These are phyloP conservation scores for Steinernema carpocapsae DNA, from an alignment of 2,888 invertebrate genomes.

Conservation along the genomic window DNA sequence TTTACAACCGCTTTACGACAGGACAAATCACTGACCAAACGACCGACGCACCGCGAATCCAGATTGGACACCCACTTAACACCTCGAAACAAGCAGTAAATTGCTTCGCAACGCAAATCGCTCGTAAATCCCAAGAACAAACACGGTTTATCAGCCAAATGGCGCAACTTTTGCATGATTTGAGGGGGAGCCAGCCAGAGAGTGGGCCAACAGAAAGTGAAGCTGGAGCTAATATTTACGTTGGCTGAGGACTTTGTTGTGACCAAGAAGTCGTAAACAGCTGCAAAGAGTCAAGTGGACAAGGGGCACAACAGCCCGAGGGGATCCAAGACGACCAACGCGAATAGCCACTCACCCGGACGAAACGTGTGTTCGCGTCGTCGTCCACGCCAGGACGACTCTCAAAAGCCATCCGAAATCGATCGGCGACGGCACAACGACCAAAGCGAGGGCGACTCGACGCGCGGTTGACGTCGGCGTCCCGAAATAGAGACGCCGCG, in stretches of 20 bases:
- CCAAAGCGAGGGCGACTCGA: no score
- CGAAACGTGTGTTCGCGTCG: background rate
- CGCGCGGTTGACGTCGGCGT: background rate
- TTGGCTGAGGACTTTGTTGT: no score
- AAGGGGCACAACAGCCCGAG: constrained; percentile 1
- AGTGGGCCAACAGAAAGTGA: no score
- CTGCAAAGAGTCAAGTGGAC: background rate
- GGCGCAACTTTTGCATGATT: no score
- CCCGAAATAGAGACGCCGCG: constrained; percentile 12
- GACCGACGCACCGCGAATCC: background rate
- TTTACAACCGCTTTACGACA: constrained; percentile 6
- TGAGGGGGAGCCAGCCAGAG: no score
- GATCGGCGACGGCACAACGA: constrained; percentile 9
- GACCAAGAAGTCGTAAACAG: background rate
- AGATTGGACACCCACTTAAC: constrained; percentile 11
- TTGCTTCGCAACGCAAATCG: constrained; percentile 21
- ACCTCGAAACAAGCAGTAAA: constrained; percentile 24
- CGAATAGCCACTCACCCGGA: background rate
- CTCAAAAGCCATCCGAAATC: constrained; percentile 25
- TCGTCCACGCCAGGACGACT: background rate
- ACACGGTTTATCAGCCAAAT: constrained; percentile 6
- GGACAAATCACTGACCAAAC: background rate
- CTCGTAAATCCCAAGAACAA: constrained; percentile 17
- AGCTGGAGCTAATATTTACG: no score
- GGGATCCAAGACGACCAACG: background rate